A percentile compares a stretch with the other conserved stretches of the same genome.
phyloP scores from a whole-genome alignment of 1,140 invertebrate genomes.

The Drosophila pallidifrons region DNA sequence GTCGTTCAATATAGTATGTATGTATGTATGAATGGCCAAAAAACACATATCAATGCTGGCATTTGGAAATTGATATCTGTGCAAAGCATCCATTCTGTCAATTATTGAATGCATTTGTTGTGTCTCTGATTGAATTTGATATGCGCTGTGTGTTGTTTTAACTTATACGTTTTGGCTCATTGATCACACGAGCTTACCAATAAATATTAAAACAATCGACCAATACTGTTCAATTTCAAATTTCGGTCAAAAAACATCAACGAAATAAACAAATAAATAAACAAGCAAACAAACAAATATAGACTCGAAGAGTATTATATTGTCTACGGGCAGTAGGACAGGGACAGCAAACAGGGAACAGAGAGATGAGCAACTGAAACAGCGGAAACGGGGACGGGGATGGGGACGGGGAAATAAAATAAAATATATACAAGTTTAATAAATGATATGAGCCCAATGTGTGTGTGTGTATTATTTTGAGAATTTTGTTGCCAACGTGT shows the following conservation, averaged over 20 bases:
- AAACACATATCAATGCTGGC: not conserved
- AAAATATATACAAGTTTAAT: conserved; percentile 33
- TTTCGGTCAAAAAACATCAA: conserved; percentile 11
- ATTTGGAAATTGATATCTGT: conserved; percentile 22
- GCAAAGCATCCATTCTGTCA: conserved; percentile 28
- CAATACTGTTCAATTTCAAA: conserved; percentile 38
- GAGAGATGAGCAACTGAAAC: not conserved
- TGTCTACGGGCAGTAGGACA: conserved; percentile 1
- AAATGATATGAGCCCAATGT: conserved; percentile 34
- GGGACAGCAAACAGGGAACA: not conserved
- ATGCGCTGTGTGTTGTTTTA: conserved; percentile 26
- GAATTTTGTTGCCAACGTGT: conserved; percentile 17
- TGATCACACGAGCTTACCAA: conserved; percentile 44
- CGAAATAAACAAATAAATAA: conserved; percentile 4
- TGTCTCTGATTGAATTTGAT: conserved; percentile 32
- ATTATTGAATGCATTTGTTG: conserved; percentile 41
- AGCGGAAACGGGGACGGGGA: no score
- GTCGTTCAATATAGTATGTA: conserved; percentile 2
- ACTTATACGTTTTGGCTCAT: conserved; percentile 42
- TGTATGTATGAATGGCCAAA: not conserved
- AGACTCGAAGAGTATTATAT: conserved; percentile 15
- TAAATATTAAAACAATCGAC: conserved; percentile 46
- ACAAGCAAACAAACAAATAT: conserved; percentile 7
- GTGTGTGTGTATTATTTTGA: conserved; percentile 20
- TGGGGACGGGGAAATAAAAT: not conserved